phyloP scores from a whole-genome alignment of 2,797 vertebrate species.

The Gallinago nigripennis region DNA sequence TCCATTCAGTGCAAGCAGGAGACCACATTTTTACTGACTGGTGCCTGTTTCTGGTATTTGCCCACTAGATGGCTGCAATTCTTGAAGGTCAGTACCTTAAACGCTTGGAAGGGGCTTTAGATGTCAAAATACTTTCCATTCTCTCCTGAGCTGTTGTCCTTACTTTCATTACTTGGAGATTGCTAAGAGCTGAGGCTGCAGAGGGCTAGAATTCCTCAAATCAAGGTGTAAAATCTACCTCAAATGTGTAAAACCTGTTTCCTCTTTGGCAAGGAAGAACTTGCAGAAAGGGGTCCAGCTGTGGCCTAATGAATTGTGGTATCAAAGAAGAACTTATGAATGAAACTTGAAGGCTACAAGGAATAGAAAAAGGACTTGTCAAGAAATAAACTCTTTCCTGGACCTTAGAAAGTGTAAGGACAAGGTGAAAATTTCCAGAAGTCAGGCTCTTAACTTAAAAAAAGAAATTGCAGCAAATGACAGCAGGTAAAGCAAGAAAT shows the following conservation, averaged over 20 bases:
- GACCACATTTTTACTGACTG: background rate
- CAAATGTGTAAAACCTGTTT: background rate
- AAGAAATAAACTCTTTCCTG: background rate
- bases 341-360: background rate
- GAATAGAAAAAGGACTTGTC: background rate
- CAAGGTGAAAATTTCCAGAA: background rate
- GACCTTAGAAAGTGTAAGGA: background rate
- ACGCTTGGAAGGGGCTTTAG: background rate
- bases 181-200: background rate
- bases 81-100: conserved; percentile 36
- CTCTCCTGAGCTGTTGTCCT: background rate
- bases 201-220: background rate
- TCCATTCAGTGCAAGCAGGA: background rate
- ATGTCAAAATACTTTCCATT: background rate
- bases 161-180: background rate
- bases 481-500: background rate
- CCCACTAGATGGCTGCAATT: conserved; percentile 65
- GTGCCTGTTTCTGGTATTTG: conserved; percentile 37
- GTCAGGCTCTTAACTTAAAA: background rate
- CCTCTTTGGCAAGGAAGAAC: background rate
- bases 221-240: background rate
- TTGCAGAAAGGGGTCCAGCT: background rate
- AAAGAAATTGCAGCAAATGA: background rate
- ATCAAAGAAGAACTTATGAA: background rate
- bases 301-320: background rate